Base-by-base conservation (phyloP, 2,888 invertebrate species). In the Druceiella hillmani region DNA sequence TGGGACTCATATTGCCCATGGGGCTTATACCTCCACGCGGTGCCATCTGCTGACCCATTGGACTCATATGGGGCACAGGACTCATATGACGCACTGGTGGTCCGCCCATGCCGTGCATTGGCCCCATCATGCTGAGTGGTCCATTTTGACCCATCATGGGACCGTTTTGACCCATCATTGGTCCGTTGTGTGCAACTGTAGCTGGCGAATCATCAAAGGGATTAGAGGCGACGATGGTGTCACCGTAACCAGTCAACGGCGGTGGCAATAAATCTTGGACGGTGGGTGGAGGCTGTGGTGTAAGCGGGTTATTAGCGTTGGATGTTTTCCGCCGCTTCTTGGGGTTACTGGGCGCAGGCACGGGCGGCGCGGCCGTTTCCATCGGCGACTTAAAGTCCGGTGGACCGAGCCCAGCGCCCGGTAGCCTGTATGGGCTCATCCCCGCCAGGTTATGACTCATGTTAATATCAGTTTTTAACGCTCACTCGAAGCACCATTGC, bases 161-260 rank as follows among this genome's bases (percentile, higher is more conserved):
- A 2, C 77, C 77, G 56, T 76, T 78, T 27, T 77, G 76, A 55
- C 69, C 75, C 62, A 74, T 71, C 73, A 78, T 76, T 48, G 78
- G 77, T 5, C 76, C 76, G 59, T 73, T 72, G 58, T 77, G 64
- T 47, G 71, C 64, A 32, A 75, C 69, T 33, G 76, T 78, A 31
- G 76, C 77, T 32, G 87, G 88, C 36, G 87, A 87, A 60, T 94
- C 93, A 66, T 94, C 93, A 62, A 94, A 94, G 24, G 93, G 93
- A 66, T 94, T 94, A 45, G 90, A 91, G 40, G 93, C 93, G 44
- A 92, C 84, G 57, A 94, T 90, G 41, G 92, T 93, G 58, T 93
- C 93, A 22, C 92, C 92, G 64, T 88, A 92, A 49, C 90, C 90
- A 29, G 87, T 83, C 54, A 90, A 73, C 2, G 83, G 80, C 28